Evolutionary conservation across 2,113 vertebrate species (phyloP).

Genomic region (Daphoenositta chrysoptera): DNA sequence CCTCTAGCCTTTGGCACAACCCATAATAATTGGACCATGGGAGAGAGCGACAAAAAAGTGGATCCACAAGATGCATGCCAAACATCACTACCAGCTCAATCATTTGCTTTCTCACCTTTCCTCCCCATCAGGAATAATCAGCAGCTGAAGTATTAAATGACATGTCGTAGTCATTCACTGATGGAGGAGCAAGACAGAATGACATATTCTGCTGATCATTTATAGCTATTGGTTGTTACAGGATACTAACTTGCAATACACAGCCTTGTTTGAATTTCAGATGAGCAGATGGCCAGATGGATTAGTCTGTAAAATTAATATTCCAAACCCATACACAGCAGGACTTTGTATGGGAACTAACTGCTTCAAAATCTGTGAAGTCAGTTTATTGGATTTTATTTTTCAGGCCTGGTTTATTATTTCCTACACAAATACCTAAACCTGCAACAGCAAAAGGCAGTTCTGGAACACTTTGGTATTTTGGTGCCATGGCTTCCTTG

Average conservation of each 20-base stretch:
- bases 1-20: constrained; percentile 61
- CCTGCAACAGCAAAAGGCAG: background rate
- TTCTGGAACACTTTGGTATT: background rate
- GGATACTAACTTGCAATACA: constrained; percentile 11
- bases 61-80: constrained; percentile 39
- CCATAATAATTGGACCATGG: constrained; percentile 59
- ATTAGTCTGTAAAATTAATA: constrained; percentile 61
- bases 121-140: constrained; percentile 40
- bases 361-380: background rate
- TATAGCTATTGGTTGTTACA: constrained; percentile 17
- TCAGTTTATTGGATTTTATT: background rate
- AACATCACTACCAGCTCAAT: constrained; percentile 20
- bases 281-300: constrained; percentile 42
- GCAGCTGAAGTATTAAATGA: constrained; percentile 41
- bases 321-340: background rate
- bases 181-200: constrained; percentile 7
- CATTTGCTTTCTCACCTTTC: constrained; percentile 27
- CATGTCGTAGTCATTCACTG: background rate
- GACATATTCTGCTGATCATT: constrained; percentile 28
- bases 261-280: constrained; percentile 45
- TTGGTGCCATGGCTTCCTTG: background rate
- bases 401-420: background rate
- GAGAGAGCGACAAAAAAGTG: constrained; percentile 34
- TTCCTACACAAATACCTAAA: background rate
- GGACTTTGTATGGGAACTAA: background rate